phyloP scores from a whole-genome alignment of 2,797 vertebrate genomes.

The Fringilla coelebs region DNA sequence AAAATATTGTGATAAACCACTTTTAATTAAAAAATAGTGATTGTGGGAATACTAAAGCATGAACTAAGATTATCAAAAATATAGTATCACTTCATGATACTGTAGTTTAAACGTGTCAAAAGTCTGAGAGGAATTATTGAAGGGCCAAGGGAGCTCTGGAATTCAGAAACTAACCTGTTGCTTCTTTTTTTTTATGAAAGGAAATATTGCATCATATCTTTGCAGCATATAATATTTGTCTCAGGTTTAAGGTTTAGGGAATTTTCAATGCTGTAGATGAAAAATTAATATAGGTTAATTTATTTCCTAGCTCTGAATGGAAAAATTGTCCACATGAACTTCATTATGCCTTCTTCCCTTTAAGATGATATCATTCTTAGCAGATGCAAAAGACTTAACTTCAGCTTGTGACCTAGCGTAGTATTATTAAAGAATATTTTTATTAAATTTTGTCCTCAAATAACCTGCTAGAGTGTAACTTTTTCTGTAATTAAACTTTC shows the following conservation, averaged over 20 bases:
- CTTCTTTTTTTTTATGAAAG: not conserved
- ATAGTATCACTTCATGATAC: not conserved
- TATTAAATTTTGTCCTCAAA: not conserved
- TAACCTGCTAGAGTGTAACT: not conserved
- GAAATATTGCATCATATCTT: not conserved
- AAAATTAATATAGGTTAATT: not conserved
- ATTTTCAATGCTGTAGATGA: not conserved
- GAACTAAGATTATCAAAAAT: not conserved
- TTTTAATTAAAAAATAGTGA: not conserved
- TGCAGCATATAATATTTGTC: not conserved
- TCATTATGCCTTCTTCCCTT: not conserved
- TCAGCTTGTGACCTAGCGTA: not conserved
- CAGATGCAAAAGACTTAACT: not conserved
- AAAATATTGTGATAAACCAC: not conserved
- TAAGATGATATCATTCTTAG: not conserved
- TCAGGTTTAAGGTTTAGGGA: not conserved
- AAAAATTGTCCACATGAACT: not conserved
- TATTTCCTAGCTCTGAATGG: not conserved
- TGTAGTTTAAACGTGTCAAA: not conserved
- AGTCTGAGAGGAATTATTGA: not conserved
- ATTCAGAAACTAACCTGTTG: not conserved
- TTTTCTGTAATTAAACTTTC: not conserved
- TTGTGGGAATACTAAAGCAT: not conserved
- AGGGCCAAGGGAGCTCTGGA: not conserved
- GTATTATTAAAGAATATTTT: not conserved